phyloP scores from a whole-genome alignment of 2,888 invertebrate species.

The Apamea epomidion region DNA sequence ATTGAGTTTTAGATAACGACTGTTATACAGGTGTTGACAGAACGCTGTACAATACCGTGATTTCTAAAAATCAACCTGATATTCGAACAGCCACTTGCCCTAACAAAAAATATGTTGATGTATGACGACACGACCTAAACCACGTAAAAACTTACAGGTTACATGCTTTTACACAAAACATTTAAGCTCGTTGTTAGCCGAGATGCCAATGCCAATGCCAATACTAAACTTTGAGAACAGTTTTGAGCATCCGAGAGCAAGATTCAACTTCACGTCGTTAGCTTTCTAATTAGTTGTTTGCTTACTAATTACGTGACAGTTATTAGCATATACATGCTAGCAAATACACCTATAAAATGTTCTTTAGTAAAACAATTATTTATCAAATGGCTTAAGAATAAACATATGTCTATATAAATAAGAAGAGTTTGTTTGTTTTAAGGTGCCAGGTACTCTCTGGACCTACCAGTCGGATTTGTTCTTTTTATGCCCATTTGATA shows the following conservation, averaged over 20 bases:
- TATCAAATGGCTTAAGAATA: background rate
- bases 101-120: background rate
- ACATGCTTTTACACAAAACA: background rate
- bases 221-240: conserved; percentile 38
- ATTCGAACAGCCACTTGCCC: background rate
- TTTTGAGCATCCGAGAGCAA: conserved; percentile 17
- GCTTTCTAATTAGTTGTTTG: conserved; percentile 32
- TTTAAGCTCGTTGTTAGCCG: background rate
- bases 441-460: background rate
- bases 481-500: background rate
- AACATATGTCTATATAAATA: background rate
- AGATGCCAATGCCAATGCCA: conserved; percentile 11
- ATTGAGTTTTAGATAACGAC: background rate
- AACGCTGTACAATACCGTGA: background rate
- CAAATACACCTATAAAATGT: conserved; percentile 5
- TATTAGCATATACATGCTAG: conserved; percentile 13
- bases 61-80: background rate
- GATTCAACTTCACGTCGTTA: conserved; percentile 26
- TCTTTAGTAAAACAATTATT: background rate
- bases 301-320: conserved; percentile 27
- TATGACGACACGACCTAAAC: background rate
- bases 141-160: background rate
- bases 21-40: background rate
- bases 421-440: background rate
- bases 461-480: background rate